Conservation (phyloP, 2,888 invertebrate genomes). For the Linnaemya vulpina region DNA sequence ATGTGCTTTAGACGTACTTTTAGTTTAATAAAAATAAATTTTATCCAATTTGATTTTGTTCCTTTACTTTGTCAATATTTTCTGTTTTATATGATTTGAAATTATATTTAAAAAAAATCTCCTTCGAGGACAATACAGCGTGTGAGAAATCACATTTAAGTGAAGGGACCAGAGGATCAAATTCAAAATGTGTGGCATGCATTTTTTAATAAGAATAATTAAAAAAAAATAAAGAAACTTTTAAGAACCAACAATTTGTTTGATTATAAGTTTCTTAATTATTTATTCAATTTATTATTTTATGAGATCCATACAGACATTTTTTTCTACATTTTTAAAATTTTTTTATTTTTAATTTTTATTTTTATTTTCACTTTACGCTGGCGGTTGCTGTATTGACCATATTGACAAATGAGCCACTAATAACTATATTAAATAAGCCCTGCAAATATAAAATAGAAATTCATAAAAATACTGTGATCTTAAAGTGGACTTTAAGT, state of each 20-base stretch:
- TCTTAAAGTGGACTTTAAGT: no score
- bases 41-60: slow-evolving; percentile 42
- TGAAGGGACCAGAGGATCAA: background rate
- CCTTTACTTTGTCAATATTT: slow-evolving; percentile 32
- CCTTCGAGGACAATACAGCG: background rate
- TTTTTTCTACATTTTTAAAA: slow-evolving; percentile 75
- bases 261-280: slow-evolving; percentile 30
- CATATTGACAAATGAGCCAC: background rate
- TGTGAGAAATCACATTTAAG: background rate
- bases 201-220: slow-evolving; percentile 70
- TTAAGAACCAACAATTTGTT: slow-evolving; percentile 25
- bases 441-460: no score
- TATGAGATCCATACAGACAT: slow-evolving; percentile 83
- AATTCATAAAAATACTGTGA: no score
- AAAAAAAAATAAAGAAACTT: slow-evolving; percentile 37
- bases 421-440: background rate
- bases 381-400: background rate
- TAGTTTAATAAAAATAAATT: slow-evolving; percentile 55
- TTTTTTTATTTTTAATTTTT: no score
- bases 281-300: slow-evolving; percentile 66
- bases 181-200: slow-evolving; percentile 77
- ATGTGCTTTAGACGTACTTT: slow-evolving; percentile 71
- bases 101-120: slow-evolving; percentile 5
- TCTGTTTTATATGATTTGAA: slow-evolving; percentile 38
- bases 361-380: slow-evolving; percentile 26